phyloP scores from a whole-genome alignment of 2,797 vertebrate genomes.

The Corythornis leucogaster region DNA sequence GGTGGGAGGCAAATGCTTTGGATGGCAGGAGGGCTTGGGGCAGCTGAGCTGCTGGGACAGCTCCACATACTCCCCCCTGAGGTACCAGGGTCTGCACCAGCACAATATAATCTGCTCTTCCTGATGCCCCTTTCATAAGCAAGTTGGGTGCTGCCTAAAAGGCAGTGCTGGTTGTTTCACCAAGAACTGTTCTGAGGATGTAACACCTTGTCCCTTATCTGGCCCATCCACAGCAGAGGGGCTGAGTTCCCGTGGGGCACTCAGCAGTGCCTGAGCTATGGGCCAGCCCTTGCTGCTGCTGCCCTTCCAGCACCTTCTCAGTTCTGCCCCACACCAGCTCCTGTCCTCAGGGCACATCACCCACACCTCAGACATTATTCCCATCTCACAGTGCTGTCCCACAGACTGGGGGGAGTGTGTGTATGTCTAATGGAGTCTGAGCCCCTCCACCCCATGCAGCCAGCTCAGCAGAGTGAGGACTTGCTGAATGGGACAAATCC shows the following conservation, averaged over 20 bases:
- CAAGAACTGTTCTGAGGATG: neutral
- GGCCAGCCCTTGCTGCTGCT: neutral
- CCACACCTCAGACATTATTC: neutral
- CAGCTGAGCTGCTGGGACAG: neutral
- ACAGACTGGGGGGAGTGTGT: neutral
- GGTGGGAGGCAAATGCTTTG: neutral
- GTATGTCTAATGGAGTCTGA: neutral
- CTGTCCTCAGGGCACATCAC: neutral
- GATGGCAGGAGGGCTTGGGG: neutral
- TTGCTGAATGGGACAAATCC: neutral
- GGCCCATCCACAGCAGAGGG: neutral
- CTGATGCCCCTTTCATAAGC: neutral
- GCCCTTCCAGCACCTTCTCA: neutral
- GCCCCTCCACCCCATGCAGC: neutral
- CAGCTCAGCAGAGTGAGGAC: neutral
- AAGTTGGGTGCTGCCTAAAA: neutral
- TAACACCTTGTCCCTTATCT: neutral
- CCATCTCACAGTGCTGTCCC: neutral
- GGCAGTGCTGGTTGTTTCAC: neutral
- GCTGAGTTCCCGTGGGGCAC: neutral
- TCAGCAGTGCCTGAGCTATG: rapidly evolving
- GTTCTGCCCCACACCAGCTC: neutral
- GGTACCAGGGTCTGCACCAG: neutral
- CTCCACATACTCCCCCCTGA: neutral
- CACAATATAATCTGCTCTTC: rapidly evolving